Conservation (phyloP, 2,797 vertebrate species). For the Dromococcyx pavoninus region DNA sequence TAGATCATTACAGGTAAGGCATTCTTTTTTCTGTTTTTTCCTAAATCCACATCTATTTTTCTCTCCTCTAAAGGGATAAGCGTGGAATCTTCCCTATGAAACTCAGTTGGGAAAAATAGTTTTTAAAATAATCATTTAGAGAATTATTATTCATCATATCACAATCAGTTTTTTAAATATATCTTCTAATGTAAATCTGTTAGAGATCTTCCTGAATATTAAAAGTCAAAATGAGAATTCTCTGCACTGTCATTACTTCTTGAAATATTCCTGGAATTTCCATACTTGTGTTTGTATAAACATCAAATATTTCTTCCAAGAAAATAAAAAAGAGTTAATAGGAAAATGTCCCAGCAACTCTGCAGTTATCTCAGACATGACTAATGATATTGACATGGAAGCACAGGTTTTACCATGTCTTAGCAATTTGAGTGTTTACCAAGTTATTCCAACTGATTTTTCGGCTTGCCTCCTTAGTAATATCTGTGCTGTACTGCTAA, state of each 20-base stretch:
- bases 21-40: background rate
- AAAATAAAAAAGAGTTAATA: background rate
- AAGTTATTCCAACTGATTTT: background rate
- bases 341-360: background rate
- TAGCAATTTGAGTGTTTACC: background rate
- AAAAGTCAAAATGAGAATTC: background rate
- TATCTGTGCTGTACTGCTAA: background rate
- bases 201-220: background rate
- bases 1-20: background rate
- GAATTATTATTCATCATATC: background rate
- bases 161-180: background rate
- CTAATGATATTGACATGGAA: background rate
- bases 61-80: background rate
- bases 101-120: background rate
- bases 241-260: background rate
- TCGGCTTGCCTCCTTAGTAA: background rate
- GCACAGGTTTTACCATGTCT: background rate
- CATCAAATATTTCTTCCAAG: background rate
- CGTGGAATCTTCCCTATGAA: background rate
- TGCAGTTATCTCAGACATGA: background rate
- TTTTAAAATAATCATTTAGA: background rate
- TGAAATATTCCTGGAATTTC: background rate
- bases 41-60: background rate
- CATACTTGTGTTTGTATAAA: background rate
- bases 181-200: background rate